Evolutionary conservation across 92 coral and sea anemone genomes (phyloP), one percentile per base, ranked within the genome.

Genomic region (Plumapathes pennacea): DNA sequence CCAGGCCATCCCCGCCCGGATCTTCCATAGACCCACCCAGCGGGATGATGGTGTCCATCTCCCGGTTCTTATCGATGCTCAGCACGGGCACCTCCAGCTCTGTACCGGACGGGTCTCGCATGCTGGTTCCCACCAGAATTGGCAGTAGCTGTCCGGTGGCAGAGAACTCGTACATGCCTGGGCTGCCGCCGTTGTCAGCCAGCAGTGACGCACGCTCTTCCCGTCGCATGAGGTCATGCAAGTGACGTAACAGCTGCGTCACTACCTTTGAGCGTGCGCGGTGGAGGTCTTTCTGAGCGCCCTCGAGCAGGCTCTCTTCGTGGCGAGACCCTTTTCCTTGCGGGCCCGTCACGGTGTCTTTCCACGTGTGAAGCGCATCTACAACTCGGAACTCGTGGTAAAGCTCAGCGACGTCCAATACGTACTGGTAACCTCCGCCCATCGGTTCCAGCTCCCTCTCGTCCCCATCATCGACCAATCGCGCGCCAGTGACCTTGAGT

Each of bases 11-110:
- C 36, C 98, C 98, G 47, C 88, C 86, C 20, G 98, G 98, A 68
- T 92, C 98, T 68, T 92, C 98, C 47, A 92, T 56, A 30, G 98
- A 92, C 24, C 98, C 98, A 18, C 96, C 96, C n/a, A 92, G 49
- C 15, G 98, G 92, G 11, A 92, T 84, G 9, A 92, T 67, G 8
- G 74, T 79, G 70, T 92, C 95, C 24, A 75, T 88, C 37, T 88
- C 98, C 12, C 76, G 86, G 69, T 88, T 89, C 45, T 84, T 92
- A 32, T 88, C 92, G 15, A 92, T 92, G 19, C 98, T 85, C 21
- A 92, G 69, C 38, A 92, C 88, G 19, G 98, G 98, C 11, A 92
- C 98, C 18, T 92, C 87, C 6, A 92, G 82, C 61, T 67, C 95
- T 49, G 83, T 56, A n/a, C 98, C 98, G 13, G 96, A 82, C 30